A percentile compares a stretch with the other conserved stretches of the same genome.
Evolutionary conservation across 2,888 invertebrate genomes (phyloP).

Genomic region (Neoitamus cyanurus): DNA sequence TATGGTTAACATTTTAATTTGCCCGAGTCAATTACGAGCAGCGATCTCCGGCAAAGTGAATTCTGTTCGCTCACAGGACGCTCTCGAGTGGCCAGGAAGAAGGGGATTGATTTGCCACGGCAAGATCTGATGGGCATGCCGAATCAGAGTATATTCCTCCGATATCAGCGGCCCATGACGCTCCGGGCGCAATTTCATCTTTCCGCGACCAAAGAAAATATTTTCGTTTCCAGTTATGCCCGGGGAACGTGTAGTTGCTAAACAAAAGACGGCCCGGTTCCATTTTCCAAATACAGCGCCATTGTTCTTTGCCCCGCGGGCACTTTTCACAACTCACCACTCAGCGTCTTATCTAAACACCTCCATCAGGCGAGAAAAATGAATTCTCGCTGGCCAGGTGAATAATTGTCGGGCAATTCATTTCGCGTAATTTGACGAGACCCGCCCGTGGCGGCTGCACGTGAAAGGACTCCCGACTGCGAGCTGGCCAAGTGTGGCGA

Average conservation of each 20-base stretch:
- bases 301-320: slow-evolving; percentile 2
- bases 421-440: slow-evolving; percentile 37
- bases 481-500: slow-evolving; percentile 38
- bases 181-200: neutral
- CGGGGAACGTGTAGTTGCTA: neutral
- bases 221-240: slow-evolving; percentile 20
- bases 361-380: slow-evolving; percentile 37
- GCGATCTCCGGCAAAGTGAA: neutral
- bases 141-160: neutral
- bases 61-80: neutral
- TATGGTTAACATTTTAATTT: slow-evolving; percentile 9
- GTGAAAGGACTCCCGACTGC: slow-evolving; percentile 39
- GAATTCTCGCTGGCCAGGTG: slow-evolving; percentile 37
- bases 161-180: neutral
- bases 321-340: slow-evolving; percentile 34
- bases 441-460: neutral
- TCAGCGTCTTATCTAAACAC: slow-evolving; percentile 30
- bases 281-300: slow-evolving; percentile 22
- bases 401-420: slow-evolving; percentile 43
- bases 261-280: neutral
- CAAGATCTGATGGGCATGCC: neutral
- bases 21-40: neutral
- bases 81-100: neutral
- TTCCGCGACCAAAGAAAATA: neutral
- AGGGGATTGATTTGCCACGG: neutral